Conservation (phyloP, 2,888 invertebrate genomes). For the Gryllus longicercus region DNA sequence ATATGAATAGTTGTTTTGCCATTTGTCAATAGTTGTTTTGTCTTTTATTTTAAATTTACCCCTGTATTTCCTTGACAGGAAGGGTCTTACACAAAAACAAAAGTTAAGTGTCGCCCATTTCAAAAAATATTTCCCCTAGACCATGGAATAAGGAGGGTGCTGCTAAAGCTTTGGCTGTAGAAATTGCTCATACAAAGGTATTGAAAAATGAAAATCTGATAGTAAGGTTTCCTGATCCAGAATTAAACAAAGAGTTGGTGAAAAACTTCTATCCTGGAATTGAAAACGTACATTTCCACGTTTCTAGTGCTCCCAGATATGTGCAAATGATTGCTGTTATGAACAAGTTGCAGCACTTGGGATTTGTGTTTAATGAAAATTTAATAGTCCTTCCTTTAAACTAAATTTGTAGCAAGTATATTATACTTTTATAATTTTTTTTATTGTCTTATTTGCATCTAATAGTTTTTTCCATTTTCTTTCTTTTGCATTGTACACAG, state of each 20-base stretch:
- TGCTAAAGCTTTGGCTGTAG: constrained; percentile 56
- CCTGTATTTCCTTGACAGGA: constrained; percentile 4
- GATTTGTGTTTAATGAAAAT: too few relatives aligned
- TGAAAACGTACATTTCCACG: constrained; percentile 64
- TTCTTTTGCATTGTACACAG: constrained; percentile 39
- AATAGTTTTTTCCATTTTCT: too few relatives aligned
- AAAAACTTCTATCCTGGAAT: constrained; percentile 58
- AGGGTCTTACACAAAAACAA: constrained; percentile 37
- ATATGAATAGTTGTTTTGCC: too few relatives aligned
- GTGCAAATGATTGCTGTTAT: not conserved
- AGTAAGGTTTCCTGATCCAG: constrained; percentile 65
- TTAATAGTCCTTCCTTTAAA: too few relatives aligned
- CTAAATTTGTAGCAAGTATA: too few relatives aligned
- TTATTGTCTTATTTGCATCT: too few relatives aligned
- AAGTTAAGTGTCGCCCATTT: constrained; percentile 55
- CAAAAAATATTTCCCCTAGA: constrained; percentile 52
- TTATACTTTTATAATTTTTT: too few relatives aligned
- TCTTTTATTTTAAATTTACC: too few relatives aligned
- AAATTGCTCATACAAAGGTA: constrained; percentile 55
- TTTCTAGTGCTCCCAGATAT: constrained; percentile 57
- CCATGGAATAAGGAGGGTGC: constrained; percentile 61
- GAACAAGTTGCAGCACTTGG: too few relatives aligned
- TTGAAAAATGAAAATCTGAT: constrained; percentile 54
- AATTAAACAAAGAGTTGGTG: constrained; percentile 60
- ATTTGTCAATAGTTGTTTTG: too few relatives aligned